These are phyloP conservation scores for Archegozetes longisetosus DNA, from an alignment of 1,140 invertebrate species.

Conservation along the genomic window DNA sequence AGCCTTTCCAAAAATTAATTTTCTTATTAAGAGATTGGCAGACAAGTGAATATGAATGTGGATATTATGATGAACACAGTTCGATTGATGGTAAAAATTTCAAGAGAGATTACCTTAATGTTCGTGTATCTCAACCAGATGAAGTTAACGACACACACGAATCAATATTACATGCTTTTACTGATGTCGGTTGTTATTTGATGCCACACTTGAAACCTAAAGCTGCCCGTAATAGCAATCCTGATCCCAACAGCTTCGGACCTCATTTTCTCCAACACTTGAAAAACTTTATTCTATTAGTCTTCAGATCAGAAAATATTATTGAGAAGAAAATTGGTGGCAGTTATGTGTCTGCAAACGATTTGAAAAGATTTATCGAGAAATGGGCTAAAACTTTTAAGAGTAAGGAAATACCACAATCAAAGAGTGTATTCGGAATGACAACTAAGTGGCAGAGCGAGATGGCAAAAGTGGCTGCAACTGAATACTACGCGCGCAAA, in stretches of 20 bases:
- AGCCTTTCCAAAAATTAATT: constrained; percentile 78
- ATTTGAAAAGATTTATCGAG: constrained; percentile 84
- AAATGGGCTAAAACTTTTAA: constrained; percentile 30
- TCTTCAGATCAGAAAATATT: constrained; percentile 75
- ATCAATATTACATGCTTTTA: constrained; percentile 88
- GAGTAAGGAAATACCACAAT: constrained; percentile 51
- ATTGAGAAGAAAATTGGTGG: constrained; percentile 93
- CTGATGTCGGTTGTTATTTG: constrained; percentile 85
- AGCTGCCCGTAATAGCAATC: constrained; percentile 78
- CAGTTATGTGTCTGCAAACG: constrained; percentile 74
- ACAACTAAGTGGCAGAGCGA: constrained; percentile 97
- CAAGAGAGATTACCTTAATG: constrained; percentile 55
- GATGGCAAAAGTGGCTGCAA: no score
- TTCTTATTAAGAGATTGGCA: constrained; percentile 97
- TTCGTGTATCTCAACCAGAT: background rate
- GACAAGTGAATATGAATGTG: constrained; percentile 87
- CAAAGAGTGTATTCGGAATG: constrained; percentile 94
- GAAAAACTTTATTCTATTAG: constrained; percentile 62
- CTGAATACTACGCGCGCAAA: no score
- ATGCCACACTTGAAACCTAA: constrained; percentile 95
- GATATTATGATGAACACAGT: no score
- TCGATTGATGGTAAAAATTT: constrained; percentile 74
- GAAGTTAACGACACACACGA: constrained; percentile 84
- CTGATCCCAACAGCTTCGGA: no score
- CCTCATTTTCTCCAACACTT: constrained; percentile 84